Base-by-base conservation (phyloP, 2,888 invertebrate genomes). In the Galeruca laticollis region DNA sequence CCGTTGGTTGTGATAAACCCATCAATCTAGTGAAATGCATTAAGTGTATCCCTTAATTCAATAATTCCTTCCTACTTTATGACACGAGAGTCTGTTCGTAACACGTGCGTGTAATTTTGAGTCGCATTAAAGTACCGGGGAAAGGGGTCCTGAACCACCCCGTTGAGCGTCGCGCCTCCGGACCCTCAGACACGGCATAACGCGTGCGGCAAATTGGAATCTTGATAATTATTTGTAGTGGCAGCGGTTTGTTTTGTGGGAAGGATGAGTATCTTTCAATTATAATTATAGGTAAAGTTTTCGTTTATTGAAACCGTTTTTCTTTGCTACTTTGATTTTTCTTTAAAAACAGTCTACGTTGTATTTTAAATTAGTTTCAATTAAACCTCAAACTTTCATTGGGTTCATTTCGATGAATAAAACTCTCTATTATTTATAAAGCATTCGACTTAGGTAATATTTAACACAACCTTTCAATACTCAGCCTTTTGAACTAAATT, bases 11-110 rank as follows among this genome's bases (percentile, higher is more conserved):
- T 21, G 59, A 68, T 47, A 56, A 67, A 61, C 60, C 69, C 70
- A 57, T 61, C 68, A 73, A 74, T 72, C 67, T 61, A 18, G 56
- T 54, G 59, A 67, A 70, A 69, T 73, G 73, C 69, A 64, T 66
- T 66, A 71, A 65, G 68, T 64, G 69, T 60, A 43, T 70, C 69
- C 72, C 70, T 72, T 75, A 75, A 76, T 75, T 76, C 62, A 75
- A 78, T 76, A 75, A 78, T 73, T 74, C 70, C 73, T 76, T 73
- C 59, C 69, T 66, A 70, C 71, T 69, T 76, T 73, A 75, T 73
- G 73, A 72, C 73, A 70, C 72, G 72, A 78, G 75, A 73, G 75
- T 73, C 74, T 73, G 71, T 33, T 57, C 63, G 65, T 70, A 72
- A 75, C 75, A 75, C 75, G 75, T 75, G 75, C 69, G 43, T 51